Evolutionary conservation across 2,113 vertebrate genomes (phyloP).

Genomic region (Otocyon megalotis): DNA sequence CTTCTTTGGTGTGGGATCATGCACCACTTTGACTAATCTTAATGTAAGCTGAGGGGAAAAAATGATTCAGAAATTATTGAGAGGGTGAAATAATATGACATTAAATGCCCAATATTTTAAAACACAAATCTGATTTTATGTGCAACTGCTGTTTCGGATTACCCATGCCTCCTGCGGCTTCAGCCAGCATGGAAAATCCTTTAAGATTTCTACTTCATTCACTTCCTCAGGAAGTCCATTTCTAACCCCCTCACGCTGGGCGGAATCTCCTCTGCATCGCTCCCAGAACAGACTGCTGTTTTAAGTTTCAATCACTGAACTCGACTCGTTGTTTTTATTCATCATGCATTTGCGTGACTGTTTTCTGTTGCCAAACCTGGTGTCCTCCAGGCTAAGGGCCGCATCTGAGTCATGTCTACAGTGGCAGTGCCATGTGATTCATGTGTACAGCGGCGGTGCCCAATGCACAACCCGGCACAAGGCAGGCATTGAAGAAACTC

Average conservation of each 20-base stretch:
- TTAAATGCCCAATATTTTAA: background rate
- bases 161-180: background rate
- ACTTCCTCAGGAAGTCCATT: background rate
- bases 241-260: background rate
- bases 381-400: background rate
- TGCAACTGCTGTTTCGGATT: background rate
- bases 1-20: background rate
- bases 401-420: background rate
- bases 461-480: rapidly evolving
- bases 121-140: background rate
- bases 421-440: background rate
- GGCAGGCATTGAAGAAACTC: background rate
- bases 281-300: background rate
- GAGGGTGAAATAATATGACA: background rate
- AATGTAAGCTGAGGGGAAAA: background rate
- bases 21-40: background rate
- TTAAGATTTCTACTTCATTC: background rate
- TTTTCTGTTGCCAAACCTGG: background rate
- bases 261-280: rapidly evolving
- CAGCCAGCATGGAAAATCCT: conserved; percentile 6
- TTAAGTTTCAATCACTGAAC: background rate
- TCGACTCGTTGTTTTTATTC: background rate
- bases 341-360: background rate
- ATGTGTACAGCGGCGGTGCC: background rate
- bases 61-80: background rate